Evolutionary conservation across 2,797 vertebrate species (phyloP).

Genomic region (Serranus cabrilla): DNA sequence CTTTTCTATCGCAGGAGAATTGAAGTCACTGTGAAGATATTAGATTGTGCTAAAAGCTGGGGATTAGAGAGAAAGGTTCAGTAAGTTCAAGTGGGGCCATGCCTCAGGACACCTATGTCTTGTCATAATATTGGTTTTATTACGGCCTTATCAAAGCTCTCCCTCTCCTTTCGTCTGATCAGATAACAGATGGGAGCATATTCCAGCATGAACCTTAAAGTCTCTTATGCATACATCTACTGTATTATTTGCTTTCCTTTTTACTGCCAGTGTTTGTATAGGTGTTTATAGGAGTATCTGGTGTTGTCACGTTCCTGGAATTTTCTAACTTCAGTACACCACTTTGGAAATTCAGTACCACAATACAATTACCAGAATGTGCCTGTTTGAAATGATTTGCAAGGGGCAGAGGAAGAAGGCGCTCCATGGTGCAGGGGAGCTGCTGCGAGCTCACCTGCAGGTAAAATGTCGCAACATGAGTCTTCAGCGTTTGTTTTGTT

Average conservation of each 20-base stretch:
- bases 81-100: neutral
- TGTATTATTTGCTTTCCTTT: constrained; percentile 19
- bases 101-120: neutral
- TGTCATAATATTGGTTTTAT: constrained; percentile 43
- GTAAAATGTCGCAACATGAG: no score
- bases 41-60: constrained; percentile 7
- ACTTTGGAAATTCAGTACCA: no score
- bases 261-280: constrained; percentile 3
- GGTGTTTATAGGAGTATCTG: neutral
- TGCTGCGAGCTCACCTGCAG: no score
- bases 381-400: no score
- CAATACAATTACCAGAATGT: no score
- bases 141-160: constrained; percentile 37
- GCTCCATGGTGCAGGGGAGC: no score
- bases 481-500: no score
- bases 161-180: constrained; percentile 18
- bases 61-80: neutral
- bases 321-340: no score
- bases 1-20: neutral
- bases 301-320: no score
- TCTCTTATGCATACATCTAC: constrained; percentile 31
- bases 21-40: constrained; percentile 8
- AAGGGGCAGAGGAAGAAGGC: no score
- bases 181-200: constrained; percentile 46
- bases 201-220: constrained; percentile 31